Conservation (phyloP, 2,113 vertebrate genomes). For the Microtus pennsylvanicus region DNA sequence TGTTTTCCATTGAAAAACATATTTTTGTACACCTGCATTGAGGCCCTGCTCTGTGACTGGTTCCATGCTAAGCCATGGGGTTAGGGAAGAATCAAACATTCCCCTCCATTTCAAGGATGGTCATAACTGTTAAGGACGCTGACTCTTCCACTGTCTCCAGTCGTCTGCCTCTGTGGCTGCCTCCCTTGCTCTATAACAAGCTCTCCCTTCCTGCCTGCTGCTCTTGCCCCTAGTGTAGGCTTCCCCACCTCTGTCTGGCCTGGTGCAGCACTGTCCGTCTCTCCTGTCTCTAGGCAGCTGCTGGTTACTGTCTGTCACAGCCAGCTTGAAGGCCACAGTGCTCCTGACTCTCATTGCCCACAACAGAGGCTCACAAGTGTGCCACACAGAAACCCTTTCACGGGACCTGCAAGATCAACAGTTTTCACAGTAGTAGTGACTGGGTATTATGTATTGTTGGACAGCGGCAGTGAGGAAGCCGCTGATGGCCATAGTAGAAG, state of each 20-base stretch:
- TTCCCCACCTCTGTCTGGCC: background rate
- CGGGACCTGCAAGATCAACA: background rate
- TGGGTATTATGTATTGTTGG: slow-evolving; percentile 21
- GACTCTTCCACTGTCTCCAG: background rate
- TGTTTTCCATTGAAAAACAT: background rate
- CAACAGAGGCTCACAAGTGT: background rate
- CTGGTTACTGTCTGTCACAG: background rate
- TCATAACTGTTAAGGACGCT: background rate
- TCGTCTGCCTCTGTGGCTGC: background rate
- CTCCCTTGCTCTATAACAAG: background rate
- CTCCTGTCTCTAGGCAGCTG: background rate
- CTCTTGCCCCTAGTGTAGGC: background rate
- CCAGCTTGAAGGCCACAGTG: background rate
- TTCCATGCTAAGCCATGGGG: background rate
- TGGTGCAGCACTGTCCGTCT: background rate
- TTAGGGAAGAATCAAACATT: background rate
- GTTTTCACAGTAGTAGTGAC: background rate
- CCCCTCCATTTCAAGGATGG: background rate
- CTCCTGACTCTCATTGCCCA: background rate
- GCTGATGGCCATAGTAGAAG: background rate
- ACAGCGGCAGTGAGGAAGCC: background rate
- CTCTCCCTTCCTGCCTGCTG: background rate
- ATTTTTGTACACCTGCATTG: background rate
- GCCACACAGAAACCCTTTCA: background rate
- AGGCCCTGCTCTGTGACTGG: background rate